phyloP scores from a whole-genome alignment of 92 coral and sea anemone species.

The Pocillopora meandrina region DNA sequence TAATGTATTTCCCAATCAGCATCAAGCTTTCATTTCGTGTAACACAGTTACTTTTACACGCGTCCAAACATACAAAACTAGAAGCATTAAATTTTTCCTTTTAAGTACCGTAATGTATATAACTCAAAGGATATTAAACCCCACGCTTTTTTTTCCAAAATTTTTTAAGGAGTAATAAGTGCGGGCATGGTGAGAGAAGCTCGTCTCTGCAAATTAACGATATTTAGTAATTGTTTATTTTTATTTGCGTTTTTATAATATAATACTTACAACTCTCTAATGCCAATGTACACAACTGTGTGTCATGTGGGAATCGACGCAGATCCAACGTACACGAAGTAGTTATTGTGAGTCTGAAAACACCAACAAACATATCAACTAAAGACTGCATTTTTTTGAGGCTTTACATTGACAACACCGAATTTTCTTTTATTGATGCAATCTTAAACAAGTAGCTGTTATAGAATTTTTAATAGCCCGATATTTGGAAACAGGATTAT shows the following conservation, averaged over 20 bases:
- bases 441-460: too few relatives aligned
- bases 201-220: not conserved
- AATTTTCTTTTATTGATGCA: too few relatives aligned
- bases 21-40: too few relatives aligned
- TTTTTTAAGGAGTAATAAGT: too few relatives aligned
- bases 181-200: not conserved
- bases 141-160: too few relatives aligned
- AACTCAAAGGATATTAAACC: too few relatives aligned
- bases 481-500: not conserved
- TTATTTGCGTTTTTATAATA: not conserved
- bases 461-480: too few relatives aligned
- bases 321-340: constrained; percentile 88
- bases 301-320: constrained; percentile 92
- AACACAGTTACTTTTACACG: too few relatives aligned
- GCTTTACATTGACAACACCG: not conserved
- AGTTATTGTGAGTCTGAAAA: constrained; percentile 85
- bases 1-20: too few relatives aligned
- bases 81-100: too few relatives aligned
- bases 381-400: not conserved
- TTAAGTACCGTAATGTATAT: too few relatives aligned
- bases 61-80: too few relatives aligned
- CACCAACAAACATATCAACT: not conserved
- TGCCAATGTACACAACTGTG: constrained; percentile 71
- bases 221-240: not conserved
- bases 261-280: constrained; percentile 92